Percentiles rank a stretch among this genome's conserved stretches.
These are phyloP conservation scores for Rhinophrynus dorsalis DNA, from an alignment of 2,797 vertebrate species.

Conservation along the genomic window DNA sequence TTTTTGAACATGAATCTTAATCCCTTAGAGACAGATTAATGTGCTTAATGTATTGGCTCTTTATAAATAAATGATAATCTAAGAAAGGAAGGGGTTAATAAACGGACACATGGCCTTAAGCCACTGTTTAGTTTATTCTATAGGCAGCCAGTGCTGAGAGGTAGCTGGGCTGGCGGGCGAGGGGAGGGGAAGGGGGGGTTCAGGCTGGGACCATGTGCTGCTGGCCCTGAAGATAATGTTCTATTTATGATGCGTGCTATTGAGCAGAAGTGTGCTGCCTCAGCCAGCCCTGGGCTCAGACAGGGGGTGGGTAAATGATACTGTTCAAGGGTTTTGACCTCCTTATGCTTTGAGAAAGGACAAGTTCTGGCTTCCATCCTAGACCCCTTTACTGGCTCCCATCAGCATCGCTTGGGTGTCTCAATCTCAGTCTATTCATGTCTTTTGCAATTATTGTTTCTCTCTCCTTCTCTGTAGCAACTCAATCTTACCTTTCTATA, in stretches of 20 bases:
- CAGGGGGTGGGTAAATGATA: slow-evolving; percentile 48
- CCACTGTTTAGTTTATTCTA: slow-evolving; percentile 38
- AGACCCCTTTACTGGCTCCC: slow-evolving; percentile 20
- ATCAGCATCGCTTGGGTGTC: slow-evolving; percentile 21
- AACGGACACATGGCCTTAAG: slow-evolving; percentile 29
- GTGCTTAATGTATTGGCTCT: too few species aligned
- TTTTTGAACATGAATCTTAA: too few species aligned
- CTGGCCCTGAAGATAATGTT: slow-evolving; percentile 59
- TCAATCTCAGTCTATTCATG: slow-evolving; percentile 13
- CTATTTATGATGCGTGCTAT: slow-evolving; percentile 57
- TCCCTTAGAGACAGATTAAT: too few species aligned
- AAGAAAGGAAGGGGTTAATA: slow-evolving; percentile 34
- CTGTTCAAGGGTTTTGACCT: slow-evolving; percentile 49
- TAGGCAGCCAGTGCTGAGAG: slow-evolving; percentile 32
- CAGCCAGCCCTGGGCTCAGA: slow-evolving; percentile 45
- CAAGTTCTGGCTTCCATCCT: slow-evolving; percentile 41
- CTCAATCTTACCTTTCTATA: background rate
- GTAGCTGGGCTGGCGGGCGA: slow-evolving; percentile 44
- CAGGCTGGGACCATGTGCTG: slow-evolving; percentile 61
- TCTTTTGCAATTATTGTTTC: background rate
- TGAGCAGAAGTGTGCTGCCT: slow-evolving; percentile 59
- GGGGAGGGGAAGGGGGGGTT: slow-evolving; percentile 25
- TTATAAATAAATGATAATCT: too few species aligned
- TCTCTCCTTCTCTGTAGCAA: background rate
- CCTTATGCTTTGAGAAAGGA: slow-evolving; percentile 44